Percentiles rank a stretch among this genome's conserved stretches.
Evolutionary conservation across 2,113 vertebrate genomes (phyloP).

Genomic region (Festucalex cinctus): DNA sequence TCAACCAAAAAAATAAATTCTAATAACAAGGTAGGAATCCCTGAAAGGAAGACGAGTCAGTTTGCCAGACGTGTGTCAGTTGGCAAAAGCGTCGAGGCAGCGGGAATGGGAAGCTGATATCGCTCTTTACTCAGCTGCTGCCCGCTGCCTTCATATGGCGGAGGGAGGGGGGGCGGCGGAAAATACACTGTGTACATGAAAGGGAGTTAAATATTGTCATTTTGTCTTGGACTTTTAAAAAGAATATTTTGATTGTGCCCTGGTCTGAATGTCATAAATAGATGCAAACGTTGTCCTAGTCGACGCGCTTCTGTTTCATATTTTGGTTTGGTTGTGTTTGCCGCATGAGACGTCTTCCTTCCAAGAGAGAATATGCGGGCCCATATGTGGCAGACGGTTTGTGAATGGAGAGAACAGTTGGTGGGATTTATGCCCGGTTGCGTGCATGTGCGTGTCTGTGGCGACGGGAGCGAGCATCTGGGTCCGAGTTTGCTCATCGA

Average conservation of each 20-base stretch:
- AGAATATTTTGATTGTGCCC: rapidly evolving
- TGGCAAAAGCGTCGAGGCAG: conserved; percentile 1
- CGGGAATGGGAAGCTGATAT: conserved; percentile 3
- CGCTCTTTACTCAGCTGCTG: conserved; percentile 8
- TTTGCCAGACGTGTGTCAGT: conserved; percentile 2
- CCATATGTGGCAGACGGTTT: conserved; percentile 19
- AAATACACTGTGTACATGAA: not conserved
- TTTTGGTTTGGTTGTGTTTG: not conserved
- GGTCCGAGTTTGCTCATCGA: conserved; percentile 12
- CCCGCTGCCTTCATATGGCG: not conserved
- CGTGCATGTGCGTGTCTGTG: not conserved
- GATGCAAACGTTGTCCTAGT: not conserved
- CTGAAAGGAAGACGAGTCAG: not conserved
- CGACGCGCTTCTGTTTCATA: not conserved
- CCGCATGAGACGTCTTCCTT: not conserved
- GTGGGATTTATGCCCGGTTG: conserved; percentile 25
- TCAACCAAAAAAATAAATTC: not conserved
- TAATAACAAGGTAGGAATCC: not conserved
- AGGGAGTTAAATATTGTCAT: not conserved
- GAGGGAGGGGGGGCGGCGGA: not conserved
- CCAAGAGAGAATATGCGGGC: not conserved
- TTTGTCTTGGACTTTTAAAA: not conserved
- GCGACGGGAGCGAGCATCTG: conserved; percentile 22
- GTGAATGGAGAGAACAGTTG: conserved; percentile 16
- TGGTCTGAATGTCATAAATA: not conserved